These are phyloP conservation scores for Myzus persicae DNA, from an alignment of 1,140 invertebrate species.

Conservation along the genomic window DNA sequence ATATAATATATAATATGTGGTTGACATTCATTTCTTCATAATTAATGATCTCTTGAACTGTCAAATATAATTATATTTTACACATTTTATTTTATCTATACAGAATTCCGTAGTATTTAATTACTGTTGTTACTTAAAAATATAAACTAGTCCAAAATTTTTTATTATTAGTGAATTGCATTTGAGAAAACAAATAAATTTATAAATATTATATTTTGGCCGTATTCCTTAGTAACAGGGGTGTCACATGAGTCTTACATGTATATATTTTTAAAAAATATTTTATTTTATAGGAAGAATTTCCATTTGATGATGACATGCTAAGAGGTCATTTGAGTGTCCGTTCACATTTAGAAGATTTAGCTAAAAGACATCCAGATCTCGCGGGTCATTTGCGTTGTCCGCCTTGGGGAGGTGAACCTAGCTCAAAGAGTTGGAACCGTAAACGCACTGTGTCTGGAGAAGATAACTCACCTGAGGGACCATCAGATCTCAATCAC, in stretches of 20 bases:
- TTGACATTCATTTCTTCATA: not conserved
- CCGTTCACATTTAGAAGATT: conserved; percentile 69
- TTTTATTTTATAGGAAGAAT: conserved; percentile 69
- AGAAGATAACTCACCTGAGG: conserved; percentile 48
- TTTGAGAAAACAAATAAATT: not conserved
- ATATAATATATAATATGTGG: not conserved
- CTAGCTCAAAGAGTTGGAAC: conserved; percentile 62
- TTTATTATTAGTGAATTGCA: not conserved
- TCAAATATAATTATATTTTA: conserved; percentile 7
- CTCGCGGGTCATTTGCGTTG: conserved; percentile 68
- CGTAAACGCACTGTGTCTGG: conserved; percentile 35
- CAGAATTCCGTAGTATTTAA: not conserved
- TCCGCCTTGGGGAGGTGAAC: conserved; percentile 51
- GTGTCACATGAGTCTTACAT: not conserved
- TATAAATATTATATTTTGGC: conserved; percentile 28
- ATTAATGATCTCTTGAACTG: not conserved
- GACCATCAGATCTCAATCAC: conserved; percentile 27
- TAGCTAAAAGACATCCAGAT: conserved; percentile 71
- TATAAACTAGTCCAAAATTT: not conserved
- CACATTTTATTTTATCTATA: not conserved
- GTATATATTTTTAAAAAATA: not conserved
- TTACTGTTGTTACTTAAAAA: not conserved
- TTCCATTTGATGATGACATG: conserved; percentile 73
- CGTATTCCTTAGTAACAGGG: not conserved
- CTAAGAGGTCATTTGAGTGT: conserved; percentile 52